phyloP scores from a whole-genome alignment of 2,888 invertebrate species.

The Andrena dorsata region DNA sequence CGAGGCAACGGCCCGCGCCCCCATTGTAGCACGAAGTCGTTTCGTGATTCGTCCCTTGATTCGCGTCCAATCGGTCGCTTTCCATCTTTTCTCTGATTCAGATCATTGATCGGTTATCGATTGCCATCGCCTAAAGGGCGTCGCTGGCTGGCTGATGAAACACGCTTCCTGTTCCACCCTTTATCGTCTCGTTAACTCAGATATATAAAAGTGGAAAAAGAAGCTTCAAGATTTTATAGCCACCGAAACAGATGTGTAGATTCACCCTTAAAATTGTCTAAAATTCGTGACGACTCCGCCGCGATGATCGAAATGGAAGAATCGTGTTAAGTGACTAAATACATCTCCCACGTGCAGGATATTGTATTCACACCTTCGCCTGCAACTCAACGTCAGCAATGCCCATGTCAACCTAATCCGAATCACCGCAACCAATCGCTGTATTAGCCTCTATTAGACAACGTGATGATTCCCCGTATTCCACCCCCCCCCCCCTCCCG shows the following conservation, averaged over 20 bases:
- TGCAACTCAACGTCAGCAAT: neutral
- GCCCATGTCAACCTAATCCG: constrained; percentile 1
- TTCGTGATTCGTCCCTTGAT: constrained; percentile 62
- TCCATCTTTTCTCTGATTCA: constrained; percentile 53
- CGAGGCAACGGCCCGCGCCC: constrained; percentile 51
- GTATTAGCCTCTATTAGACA: neutral
- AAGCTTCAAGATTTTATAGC: too few species aligned
- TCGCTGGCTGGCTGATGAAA: neutral
- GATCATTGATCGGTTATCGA: constrained; percentile 65
- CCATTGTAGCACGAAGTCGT: constrained; percentile 46
- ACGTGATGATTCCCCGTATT: too few species aligned
- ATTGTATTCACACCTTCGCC: constrained; percentile 1
- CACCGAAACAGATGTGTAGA: too few species aligned
- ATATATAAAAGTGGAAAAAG: too few species aligned
- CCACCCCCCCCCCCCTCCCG: too few species aligned
- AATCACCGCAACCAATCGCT: constrained; percentile 4
- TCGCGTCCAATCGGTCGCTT: constrained; percentile 49
- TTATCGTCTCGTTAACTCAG: too few species aligned
- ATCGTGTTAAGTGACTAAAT: too few species aligned
- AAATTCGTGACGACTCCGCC: too few species aligned
- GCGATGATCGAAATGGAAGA: too few species aligned
- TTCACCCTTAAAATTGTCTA: too few species aligned
- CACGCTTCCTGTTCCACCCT: too few species aligned
- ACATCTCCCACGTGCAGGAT: neutral
- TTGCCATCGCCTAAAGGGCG: constrained; percentile 17